Evolutionary conservation across 2,113 vertebrate species (phyloP).

Genomic region (Monarcha castaneiventris): DNA sequence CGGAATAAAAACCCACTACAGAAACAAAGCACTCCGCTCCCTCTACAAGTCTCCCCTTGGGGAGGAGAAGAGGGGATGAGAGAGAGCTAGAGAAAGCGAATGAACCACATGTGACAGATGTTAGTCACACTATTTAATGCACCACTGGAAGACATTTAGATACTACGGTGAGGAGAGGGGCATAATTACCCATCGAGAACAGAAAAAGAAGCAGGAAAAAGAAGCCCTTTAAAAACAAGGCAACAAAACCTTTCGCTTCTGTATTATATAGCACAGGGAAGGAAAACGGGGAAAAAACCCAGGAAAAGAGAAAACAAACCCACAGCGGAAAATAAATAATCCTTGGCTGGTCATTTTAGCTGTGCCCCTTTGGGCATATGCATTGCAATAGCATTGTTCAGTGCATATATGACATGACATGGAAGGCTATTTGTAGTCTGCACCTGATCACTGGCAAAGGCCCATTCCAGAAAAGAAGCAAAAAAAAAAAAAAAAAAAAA

Average conservation of each 20-base stretch:
- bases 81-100: constrained; percentile 19
- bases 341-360: constrained; percentile 22
- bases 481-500: background rate
- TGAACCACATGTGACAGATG: constrained; percentile 65
- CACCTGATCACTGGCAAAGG: background rate
- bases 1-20: background rate
- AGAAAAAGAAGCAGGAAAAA: constrained; percentile 15
- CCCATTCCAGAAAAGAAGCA: background rate
- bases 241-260: background rate
- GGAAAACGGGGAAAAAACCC: background rate
- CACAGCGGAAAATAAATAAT: constrained; percentile 8
- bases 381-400: constrained; percentile 30
- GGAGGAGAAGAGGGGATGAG: constrained; percentile 37
- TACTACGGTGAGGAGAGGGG: background rate
- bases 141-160: constrained; percentile 64
- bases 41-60: constrained; percentile 38
- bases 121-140: constrained; percentile 62
- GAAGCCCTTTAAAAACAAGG: background rate
- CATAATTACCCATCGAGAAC: background rate
- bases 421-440: constrained; percentile 47
- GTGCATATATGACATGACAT: constrained; percentile 27
- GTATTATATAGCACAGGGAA: background rate
- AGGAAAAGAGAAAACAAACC: background rate
- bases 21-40: constrained; percentile 34
- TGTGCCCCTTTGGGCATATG: constrained; percentile 46